Conservation (phyloP, 2,797 vertebrate species). For the Silurus aristotelis region DNA sequence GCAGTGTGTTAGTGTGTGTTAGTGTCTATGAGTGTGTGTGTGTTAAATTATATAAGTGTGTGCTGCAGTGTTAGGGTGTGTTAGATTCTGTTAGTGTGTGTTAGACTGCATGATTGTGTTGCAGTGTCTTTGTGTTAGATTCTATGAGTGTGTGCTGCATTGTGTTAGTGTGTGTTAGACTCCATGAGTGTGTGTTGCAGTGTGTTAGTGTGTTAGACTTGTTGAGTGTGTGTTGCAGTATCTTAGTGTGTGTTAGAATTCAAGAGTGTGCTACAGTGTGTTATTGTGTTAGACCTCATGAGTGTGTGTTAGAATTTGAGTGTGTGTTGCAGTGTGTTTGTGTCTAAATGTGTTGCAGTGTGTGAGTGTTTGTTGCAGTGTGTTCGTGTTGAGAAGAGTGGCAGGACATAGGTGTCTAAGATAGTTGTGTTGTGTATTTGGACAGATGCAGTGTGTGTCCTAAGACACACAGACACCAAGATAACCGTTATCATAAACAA, state of each 20-base stretch:
- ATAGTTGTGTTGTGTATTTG: neutral
- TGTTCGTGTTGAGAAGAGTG: neutral
- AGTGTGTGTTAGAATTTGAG: too few species aligned
- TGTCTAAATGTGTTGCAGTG: too few species aligned
- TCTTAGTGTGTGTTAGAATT: neutral
- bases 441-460: neutral
- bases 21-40: too few species aligned
- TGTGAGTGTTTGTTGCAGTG: too few species aligned
- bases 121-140: neutral
- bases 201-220: neutral
- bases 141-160: too few species aligned
- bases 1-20: too few species aligned
- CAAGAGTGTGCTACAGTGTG: too few species aligned
- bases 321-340: too few species aligned
- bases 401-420: neutral
- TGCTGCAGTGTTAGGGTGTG: neutral
- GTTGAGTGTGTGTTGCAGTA: neutral
- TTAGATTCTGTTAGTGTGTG: neutral
- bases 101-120: neutral
- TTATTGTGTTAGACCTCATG: too few species aligned
- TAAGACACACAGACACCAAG: neutral
- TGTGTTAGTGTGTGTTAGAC: neutral
- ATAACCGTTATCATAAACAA: neutral
- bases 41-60: too few species aligned
- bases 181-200: neutral